phyloP scores from a whole-genome alignment of 2,797 vertebrate species.

The Centroberyx gerrardi region DNA sequence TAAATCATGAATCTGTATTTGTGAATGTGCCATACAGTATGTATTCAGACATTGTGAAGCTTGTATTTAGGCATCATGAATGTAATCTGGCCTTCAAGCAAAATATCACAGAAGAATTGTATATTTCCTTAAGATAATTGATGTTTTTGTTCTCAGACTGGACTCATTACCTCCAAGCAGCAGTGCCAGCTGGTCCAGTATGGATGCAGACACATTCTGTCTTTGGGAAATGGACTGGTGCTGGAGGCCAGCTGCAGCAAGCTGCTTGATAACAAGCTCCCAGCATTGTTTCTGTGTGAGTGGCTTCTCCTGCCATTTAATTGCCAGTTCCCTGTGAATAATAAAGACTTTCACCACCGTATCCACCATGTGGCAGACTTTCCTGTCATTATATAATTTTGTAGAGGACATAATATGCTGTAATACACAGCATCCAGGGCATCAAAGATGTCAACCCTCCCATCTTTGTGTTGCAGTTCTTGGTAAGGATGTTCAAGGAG shows the following conservation, averaged over 20 bases:
- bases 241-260: not conserved
- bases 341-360: not conserved
- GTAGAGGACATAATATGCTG: too few relatives aligned
- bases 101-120: not conserved
- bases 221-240: not conserved
- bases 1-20: not conserved
- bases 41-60: too few relatives aligned
- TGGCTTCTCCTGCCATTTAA: not conserved
- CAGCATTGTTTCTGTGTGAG: not conserved
- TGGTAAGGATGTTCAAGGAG: too few relatives aligned
- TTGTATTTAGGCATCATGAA: not conserved
- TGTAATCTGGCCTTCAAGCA: not conserved
- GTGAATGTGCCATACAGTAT: not conserved
- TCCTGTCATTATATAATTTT: not conserved
- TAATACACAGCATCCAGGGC: not conserved
- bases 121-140: not conserved
- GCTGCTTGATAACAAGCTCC: slow-evolving; percentile 10
- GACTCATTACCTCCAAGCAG: not conserved
- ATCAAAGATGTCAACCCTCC: too few relatives aligned
- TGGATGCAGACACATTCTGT: not conserved
- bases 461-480: too few relatives aligned
- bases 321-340: not conserved
- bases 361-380: not conserved
- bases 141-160: not conserved
- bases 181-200: not conserved